phyloP scores from a whole-genome alignment of 1,140 invertebrate genomes.

The Paraescarpia echinospica region DNA sequence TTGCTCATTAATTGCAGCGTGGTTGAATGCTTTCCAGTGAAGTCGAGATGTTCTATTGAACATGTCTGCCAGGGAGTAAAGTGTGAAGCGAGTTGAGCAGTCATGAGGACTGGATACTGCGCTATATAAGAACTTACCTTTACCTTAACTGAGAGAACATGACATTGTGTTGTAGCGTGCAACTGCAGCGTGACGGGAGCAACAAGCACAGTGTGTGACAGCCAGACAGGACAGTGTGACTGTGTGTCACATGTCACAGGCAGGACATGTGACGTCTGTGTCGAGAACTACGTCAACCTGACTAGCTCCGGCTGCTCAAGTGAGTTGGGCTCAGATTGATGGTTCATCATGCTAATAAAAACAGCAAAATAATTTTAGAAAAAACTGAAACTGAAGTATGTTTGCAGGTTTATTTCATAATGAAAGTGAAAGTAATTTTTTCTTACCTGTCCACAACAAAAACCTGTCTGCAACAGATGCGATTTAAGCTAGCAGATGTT shows the following conservation, averaged over 20 bases:
- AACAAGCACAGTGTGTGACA: constrained; percentile 69
- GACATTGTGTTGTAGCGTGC: constrained; percentile 57
- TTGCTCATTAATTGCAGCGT: too few relatives aligned
- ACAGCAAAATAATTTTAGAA: constrained; percentile 7
- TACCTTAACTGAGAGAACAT: neutral
- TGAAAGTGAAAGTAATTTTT: too few relatives aligned
- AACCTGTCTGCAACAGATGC: too few relatives aligned
- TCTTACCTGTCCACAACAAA: too few relatives aligned
- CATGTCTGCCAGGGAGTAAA: too few relatives aligned
- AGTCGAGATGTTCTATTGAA: too few relatives aligned
- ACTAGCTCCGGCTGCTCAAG: constrained; percentile 20
- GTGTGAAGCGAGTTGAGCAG: too few relatives aligned
- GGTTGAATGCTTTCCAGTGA: too few relatives aligned
- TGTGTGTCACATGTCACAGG: constrained; percentile 62
- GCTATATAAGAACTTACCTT: too few relatives aligned
- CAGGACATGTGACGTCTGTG: constrained; percentile 66
- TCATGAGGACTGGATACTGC: too few relatives aligned
- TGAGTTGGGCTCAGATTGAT: neutral
- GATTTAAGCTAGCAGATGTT: too few relatives aligned
- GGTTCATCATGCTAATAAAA: neutral
- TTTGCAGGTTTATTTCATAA: too few relatives aligned
- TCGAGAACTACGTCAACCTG: constrained; percentile 49
- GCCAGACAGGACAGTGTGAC: constrained; percentile 85
- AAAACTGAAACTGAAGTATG: neutral
- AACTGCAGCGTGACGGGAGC: constrained; percentile 50